Percentiles rank a stretch among this genome's conserved stretches.
phyloP scores from a whole-genome alignment of 2,113 vertebrate genomes.

The Actinemys pallida region DNA sequence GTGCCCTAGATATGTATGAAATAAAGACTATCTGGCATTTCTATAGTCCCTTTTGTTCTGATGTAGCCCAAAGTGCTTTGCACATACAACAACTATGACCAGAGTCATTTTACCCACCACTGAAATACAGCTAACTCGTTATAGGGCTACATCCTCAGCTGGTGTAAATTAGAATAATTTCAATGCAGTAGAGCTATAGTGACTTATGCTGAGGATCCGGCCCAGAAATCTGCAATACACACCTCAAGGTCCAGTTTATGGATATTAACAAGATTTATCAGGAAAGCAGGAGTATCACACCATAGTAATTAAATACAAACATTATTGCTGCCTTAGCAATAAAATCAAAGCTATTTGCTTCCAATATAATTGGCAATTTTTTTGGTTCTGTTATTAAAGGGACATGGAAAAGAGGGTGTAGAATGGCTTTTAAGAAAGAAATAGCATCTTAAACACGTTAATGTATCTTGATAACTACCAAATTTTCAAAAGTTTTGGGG shows the following conservation, averaged over 20 bases:
- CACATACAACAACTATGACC: accelerated
- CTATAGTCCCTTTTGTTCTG: background rate
- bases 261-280: background rate
- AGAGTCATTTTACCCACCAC: background rate
- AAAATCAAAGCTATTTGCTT: slow-evolving; percentile 28
- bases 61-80: background rate
- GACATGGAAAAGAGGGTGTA: slow-evolving; percentile 36
- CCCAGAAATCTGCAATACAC: accelerated
- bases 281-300: slow-evolving; percentile 9
- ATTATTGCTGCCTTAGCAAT: background rate
- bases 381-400: slow-evolving; percentile 17
- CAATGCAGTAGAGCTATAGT: background rate
- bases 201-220: background rate
- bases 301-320: slow-evolving; percentile 21
- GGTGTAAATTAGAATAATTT: background rate
- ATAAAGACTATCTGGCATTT: background rate
- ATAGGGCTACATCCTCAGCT: background rate
- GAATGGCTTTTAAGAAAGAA: slow-evolving; percentile 54
- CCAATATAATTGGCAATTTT: slow-evolving; percentile 38
- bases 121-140: background rate
- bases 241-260: slow-evolving; percentile 1
- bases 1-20: background rate
- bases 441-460: slow-evolving; percentile 58
- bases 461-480: slow-evolving; percentile 47
- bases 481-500: slow-evolving; percentile 37